phyloP scores from a whole-genome alignment of 2,113 vertebrate genomes.

The Sylvicapra grimmia region DNA sequence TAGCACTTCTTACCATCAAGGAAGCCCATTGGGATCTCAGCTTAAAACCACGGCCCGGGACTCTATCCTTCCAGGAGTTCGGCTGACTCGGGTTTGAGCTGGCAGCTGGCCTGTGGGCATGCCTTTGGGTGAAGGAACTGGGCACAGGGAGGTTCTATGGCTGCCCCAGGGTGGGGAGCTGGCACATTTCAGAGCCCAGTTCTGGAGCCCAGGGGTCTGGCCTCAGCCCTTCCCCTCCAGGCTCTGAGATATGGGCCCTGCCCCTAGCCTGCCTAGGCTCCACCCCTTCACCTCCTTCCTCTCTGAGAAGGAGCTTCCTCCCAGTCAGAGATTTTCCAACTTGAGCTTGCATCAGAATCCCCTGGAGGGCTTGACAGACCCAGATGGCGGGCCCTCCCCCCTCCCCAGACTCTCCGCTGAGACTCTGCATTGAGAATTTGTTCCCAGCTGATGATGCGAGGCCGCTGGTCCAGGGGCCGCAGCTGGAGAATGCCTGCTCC shows the following conservation, averaged over 20 bases:
- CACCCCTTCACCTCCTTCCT: not conserved
- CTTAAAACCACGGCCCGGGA: not conserved
- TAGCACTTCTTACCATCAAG: not conserved
- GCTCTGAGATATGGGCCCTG: not conserved
- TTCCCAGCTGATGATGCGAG: not conserved
- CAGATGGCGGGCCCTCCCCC: fast-evolving
- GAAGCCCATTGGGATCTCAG: not conserved
- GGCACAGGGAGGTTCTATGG: fast-evolving
- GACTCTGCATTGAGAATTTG: not conserved
- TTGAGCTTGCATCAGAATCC: not conserved
- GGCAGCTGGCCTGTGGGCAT: not conserved
- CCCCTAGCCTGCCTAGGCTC: fast-evolving
- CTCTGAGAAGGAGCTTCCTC: not conserved
- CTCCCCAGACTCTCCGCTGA: not conserved
- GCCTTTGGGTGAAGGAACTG: not conserved
- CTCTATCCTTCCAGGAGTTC: not conserved
- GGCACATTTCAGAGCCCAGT: not conserved
- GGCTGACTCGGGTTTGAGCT: not conserved
- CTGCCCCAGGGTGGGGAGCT: not conserved
- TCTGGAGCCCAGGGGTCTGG: not conserved
- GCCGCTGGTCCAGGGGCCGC: not conserved
- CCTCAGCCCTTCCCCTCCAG: not conserved
- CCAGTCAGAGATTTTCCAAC: not conserved
- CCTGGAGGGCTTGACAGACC: not conserved
- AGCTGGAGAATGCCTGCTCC: not conserved